Evolutionary conservation across 2,113 vertebrate genomes (phyloP).

Genomic region (Sturnus vulgaris): DNA sequence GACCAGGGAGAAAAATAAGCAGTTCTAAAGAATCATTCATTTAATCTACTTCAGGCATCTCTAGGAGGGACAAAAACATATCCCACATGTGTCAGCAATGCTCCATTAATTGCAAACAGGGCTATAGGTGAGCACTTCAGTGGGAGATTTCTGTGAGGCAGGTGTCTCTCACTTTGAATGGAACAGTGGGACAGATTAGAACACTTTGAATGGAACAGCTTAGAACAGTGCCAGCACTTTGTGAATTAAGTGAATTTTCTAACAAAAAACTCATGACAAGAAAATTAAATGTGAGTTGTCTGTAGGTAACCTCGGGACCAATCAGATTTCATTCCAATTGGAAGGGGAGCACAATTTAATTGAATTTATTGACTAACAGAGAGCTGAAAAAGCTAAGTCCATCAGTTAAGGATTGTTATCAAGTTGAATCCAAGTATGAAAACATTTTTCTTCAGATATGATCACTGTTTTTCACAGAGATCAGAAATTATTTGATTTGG

Average conservation of each 20-base stretch:
- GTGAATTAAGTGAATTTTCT: neutral
- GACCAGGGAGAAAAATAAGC: neutral
- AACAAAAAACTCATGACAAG: neutral
- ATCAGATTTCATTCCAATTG: neutral
- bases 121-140: neutral
- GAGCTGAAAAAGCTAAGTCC: neutral
- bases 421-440: neutral
- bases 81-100: accelerated
- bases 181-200: neutral
- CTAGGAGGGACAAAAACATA: neutral
- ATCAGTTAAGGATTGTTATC: neutral
- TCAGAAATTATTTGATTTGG: accelerated
- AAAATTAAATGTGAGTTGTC: neutral
- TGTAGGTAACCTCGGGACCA: neutral
- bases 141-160: accelerated
- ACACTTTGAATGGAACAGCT: neutral
- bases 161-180: neutral
- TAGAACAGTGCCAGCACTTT: neutral
- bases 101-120: neutral
- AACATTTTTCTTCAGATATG: neutral
- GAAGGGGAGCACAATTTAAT: neutral
- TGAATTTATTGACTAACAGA: neutral
- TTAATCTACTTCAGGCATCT: neutral
- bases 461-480: neutral
- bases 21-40: neutral